A percentile compares a stretch with the other conserved stretches of the same genome.
Evolutionary conservation across 2,888 invertebrate genomes (phyloP).

Genomic region (Suillia variegata): DNA sequence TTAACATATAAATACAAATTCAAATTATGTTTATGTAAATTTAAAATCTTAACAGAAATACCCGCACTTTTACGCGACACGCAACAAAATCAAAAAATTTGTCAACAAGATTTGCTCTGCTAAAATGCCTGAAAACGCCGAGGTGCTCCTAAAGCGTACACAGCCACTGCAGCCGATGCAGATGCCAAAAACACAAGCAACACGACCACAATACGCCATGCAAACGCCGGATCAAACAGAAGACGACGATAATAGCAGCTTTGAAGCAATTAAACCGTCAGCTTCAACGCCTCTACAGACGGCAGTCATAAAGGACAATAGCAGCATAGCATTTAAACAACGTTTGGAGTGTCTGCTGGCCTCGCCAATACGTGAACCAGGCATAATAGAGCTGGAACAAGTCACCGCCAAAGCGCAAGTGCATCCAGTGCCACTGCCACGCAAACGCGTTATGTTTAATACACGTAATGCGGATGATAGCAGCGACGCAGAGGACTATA

Average conservation of each 20-base stretch:
- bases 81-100: conserved; percentile 49
- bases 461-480: conserved; percentile 28
- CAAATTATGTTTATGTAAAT: not conserved
- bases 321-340: conserved; percentile 38
- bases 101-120: conserved; percentile 49
- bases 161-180: conserved; percentile 37
- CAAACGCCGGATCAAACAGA: conserved; percentile 1
- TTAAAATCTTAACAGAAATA: conserved; percentile 37
- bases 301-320: not conserved
- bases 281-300: conserved; percentile 16
- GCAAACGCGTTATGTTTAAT: conserved; percentile 57
- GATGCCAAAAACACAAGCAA: conserved; percentile 17
- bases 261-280: conserved; percentile 17
- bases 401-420: conserved; percentile 12
- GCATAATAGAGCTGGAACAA: conserved; percentile 15
- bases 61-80: conserved; percentile 47
- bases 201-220: not conserved
- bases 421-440: conserved; percentile 53
- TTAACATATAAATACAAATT: not conserved
- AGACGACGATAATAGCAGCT: conserved; percentile 10
- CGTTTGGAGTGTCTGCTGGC: conserved; percentile 47
- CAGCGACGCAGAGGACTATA: conserved; percentile 13
- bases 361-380: conserved; percentile 38
- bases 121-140: conserved; percentile 41
- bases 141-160: conserved; percentile 38